Evolutionary conservation across 2,888 invertebrate genomes (phyloP).

Genomic region (Cephus sareptanus): DNA sequence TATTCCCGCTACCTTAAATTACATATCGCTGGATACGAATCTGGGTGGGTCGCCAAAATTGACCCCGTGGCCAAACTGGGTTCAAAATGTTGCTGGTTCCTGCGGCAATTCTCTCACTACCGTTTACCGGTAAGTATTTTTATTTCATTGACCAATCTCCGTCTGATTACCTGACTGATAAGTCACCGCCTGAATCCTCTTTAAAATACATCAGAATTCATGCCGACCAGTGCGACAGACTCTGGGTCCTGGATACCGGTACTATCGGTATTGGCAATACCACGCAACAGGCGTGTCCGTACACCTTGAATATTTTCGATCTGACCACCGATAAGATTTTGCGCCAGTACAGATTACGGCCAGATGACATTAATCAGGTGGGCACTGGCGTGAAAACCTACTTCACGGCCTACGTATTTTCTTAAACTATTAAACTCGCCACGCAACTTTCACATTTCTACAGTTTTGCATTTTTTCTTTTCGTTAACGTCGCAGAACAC

Average conservation of each 20-base stretch:
- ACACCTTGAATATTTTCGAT: slow-evolving; percentile 82
- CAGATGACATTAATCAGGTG: slow-evolving; percentile 77
- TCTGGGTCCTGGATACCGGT: slow-evolving; percentile 88
- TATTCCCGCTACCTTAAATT: slow-evolving; percentile 84
- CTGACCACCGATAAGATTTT: slow-evolving; percentile 78
- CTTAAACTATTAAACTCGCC: not conserved
- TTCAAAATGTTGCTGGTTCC: slow-evolving; percentile 79
- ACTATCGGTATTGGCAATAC: slow-evolving; percentile 83
- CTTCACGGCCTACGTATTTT: not conserved
- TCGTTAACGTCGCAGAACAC: slow-evolving; percentile 68
- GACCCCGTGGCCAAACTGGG: slow-evolving; percentile 83
- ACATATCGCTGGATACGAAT: slow-evolving; percentile 76
- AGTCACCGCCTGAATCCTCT: not conserved
- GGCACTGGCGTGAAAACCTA: not conserved
- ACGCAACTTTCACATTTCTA: not conserved
- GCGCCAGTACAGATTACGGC: slow-evolving; percentile 75
- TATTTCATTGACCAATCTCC: not conserved
- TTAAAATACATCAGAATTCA: slow-evolving; percentile 70
- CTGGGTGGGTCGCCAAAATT: slow-evolving; percentile 79
- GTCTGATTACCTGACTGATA: not conserved
- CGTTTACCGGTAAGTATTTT: slow-evolving; percentile 69
- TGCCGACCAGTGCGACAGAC: slow-evolving; percentile 81
- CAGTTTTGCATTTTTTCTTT: slow-evolving; percentile 1
- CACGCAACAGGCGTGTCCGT: slow-evolving; percentile 82
- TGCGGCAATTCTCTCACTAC: slow-evolving; percentile 81